Base-by-base conservation (phyloP, 2,888 invertebrate species). In the Eulithis prunata region DNA sequence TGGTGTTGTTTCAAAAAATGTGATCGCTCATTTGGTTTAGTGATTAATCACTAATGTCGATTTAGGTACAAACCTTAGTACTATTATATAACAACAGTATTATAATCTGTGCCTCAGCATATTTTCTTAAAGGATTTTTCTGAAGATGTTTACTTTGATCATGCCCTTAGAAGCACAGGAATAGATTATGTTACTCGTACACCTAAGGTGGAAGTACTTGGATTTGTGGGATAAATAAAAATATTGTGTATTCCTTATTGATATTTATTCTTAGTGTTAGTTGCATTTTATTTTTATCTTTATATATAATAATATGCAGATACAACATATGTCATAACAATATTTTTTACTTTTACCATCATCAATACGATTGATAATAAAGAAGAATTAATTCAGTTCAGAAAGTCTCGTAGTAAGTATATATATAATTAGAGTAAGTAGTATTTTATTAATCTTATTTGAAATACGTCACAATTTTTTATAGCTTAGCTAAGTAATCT, bases 401-500 rank as follows among this genome's bases (percentile, higher is more conserved):
- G 58, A 62, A 62, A 70, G 64, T 70, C 64, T 68, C 58, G 41
- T 58, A 58, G 54, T 58, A 54, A 46, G 46, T 67, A 61, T 57
- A 56, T 57, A 56, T 66, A 36, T 54, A 41, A 54, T 38, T 13
- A 38, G 47, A 54, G 41, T 55, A 54, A 58, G 66, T 62, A 77
- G 57, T 59, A 47, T 47, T 52, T 57, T 72, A 68, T 70, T 72
- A 70, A 69, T 69, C 71, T 72, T 54, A 75, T 74, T 52, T 53
- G 58, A 62, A 66, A 47, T 47, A 49, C 43, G 73, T 68, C 73
- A 78, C 75, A 75, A 69, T 69, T 77, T 75, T 78, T 80, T 75
- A 74, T 69, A 80, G 62, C 58, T 62, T 62, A 55, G 58, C 62
- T 66, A 58, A 54, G 41, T 52, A 14, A 46, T 57, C 41, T 41